Base-by-base conservation (phyloP, 2,797 vertebrate species). In the Selene dorsalis region DNA sequence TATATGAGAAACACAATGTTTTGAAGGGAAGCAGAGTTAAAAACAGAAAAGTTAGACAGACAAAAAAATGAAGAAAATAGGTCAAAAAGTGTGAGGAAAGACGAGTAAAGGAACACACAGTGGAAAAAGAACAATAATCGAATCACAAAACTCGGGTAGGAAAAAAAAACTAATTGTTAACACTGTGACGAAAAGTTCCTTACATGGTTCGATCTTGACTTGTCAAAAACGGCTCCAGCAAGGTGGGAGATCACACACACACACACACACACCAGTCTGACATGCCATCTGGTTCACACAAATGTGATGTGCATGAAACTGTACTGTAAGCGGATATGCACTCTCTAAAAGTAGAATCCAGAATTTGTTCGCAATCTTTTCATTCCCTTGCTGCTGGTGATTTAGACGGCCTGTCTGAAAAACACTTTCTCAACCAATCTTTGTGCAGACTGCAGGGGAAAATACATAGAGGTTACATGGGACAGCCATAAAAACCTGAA, bases 401-500 rank as follows among this genome's bases (percentile, higher is more conserved):
- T 58, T 77, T 52, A 32, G 24, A 67, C 55, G 47, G 13, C 71
- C 4, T 58, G 28, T 64, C 56, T 60, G 20, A 24, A 65, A 69
- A 66, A 30, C 14, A 32, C 24, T 52, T 45, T 59, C 39, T 58
- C 28, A 65, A 20, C n/a, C 60, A 47, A 18, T 30, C 16, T 56
- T 32, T 35, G 38, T 24, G 20, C 38, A 59, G 47, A 62, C 18
- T 41, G 62, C 13, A 38, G 18, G 45, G 47, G 39, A 55, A 75
- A 75, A 43, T 16, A 58, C 38, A 45, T 58, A 24, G 22, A 22
- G 20, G 60, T 26, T 67, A 32, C 38, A 64, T 8, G 30, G 41
- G 67, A 63, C n/a, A 55, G 59, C 56, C 41, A 69, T 38, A 48
- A 79, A 69, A 77, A 35, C 3, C 5, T 35, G 50, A 73, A 58